Evolutionary conservation across 2,888 invertebrate genomes (phyloP).

Genomic region (Andrena flavipes): DNA sequence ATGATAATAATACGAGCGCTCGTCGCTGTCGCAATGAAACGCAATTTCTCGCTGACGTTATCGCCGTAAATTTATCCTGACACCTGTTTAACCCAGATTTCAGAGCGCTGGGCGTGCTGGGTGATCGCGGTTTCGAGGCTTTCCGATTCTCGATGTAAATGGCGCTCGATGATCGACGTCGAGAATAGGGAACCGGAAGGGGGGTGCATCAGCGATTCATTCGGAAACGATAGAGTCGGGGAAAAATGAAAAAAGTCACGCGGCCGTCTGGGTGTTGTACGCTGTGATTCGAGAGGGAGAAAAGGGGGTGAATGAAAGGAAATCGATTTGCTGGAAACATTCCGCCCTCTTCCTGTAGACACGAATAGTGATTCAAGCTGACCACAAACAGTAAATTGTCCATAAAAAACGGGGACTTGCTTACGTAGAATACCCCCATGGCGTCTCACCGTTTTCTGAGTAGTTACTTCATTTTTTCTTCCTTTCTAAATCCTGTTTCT

Average conservation of each 20-base stretch:
- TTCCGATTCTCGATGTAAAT: slow-evolving; percentile 18
- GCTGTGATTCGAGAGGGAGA: too few species aligned
- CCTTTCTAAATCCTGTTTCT: too few species aligned
- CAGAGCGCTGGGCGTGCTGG: slow-evolving; percentile 32
- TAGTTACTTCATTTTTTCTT: too few species aligned
- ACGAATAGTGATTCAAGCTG: too few species aligned
- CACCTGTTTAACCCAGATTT: slow-evolving; percentile 77
- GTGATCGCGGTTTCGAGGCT: slow-evolving; percentile 13
- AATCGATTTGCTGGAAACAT: too few species aligned
- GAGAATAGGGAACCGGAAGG: neutral
- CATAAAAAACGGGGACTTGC: too few species aligned
- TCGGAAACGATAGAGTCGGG: neutral
- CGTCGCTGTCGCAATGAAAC: slow-evolving; percentile 65
- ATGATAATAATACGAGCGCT: slow-evolving; percentile 41
- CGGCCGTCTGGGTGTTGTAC: too few species aligned
- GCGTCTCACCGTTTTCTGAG: too few species aligned
- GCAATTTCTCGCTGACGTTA: slow-evolving; percentile 78
- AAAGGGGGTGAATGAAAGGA: too few species aligned
- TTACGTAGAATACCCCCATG: too few species aligned
- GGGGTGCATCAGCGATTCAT: neutral
- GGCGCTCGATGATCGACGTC: neutral
- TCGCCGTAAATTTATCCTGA: slow-evolving; percentile 76
- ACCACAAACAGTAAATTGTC: too few species aligned
- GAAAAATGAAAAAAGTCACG: neutral
- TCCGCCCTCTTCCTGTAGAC: too few species aligned